Base-by-base conservation (phyloP, 1,140 invertebrate species). In the Bombus difficillimus region DNA sequence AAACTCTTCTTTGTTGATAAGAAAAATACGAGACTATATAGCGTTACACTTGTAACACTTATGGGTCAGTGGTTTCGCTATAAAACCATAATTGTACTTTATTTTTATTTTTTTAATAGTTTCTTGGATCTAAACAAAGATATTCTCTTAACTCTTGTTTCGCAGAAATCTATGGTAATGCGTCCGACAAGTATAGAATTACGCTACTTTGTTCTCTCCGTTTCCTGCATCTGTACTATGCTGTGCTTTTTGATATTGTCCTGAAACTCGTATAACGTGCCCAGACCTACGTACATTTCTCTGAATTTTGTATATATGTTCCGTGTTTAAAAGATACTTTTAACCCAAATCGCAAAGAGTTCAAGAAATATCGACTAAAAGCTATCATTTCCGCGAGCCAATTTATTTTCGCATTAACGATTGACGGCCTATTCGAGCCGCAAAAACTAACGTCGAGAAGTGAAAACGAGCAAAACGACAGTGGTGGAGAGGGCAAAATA, bases 401-500 rank as follows among this genome's bases (percentile, higher is more conserved):
- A 43, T 66, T 74, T 37, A 34, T 85, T 87, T 64, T 43, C 39
- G n/a, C 62, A 80, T 68, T 66, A 32, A 68, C 66, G 59, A 78
- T 73, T 22, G 71, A n/a, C 62, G 13, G 28, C 39, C 6, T n/a
- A 28, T 41, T 28, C 9, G 78, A 72, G 22, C 10, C 25, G 34
- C 9, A 34, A 66, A 34, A 84, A 32, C 18, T 15, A 72, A 28
- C 43, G 41, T 34, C 32, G 69, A 18, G 53, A 69, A 74, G 77
- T 10, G 62, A 32, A 25, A 68, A 25, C 34, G 34, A 37, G 18
- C 0, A 68, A 74, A 89, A 88, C 87, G 69, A 53, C 64, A 34
- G 78, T 59, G 81, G 57, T 43, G 66, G 39, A 62, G 43, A 2
- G 37, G 73, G 57, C 39, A 79, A 74, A 88, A 81, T 83, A 86